A percentile compares a stretch with the other conserved stretches of the same genome.
These are phyloP conservation scores for roundworm (Caenorhabditis elegans) DNA, from an alignment of 1,140 invertebrate species.

Conservation along the genomic window WBcel235 BX284603.4:11428501-11429000, in stretches of 20 bases:
- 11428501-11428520: conserved; percentile 31
- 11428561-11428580: conserved; percentile 47
- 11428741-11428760: conserved; percentile 34
- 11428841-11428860: conserved; percentile 30
- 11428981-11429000: conserved; percentile 62
- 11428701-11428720: conserved; percentile 41
- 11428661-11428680: conserved; percentile 17
- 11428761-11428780: conserved; percentile 50
- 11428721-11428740: conserved; percentile 28
- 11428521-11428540: neutral
- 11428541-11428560: conserved; percentile 40
- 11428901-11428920: neutral
- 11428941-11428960: conserved; percentile 57
- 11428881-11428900: neutral
- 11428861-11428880: neutral
- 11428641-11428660: too few species aligned
- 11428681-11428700: conserved; percentile 9
- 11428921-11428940: conserved; percentile 52
- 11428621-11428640: too few species aligned
- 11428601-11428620: conserved; percentile 35
- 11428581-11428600: conserved; percentile 44
- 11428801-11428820: conserved; percentile 57
- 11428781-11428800: conserved; percentile 50
- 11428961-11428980: conserved; percentile 59
- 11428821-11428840: conserved; percentile 53